phyloP scores from a whole-genome alignment of 2,797 vertebrate species.

The Myotis findleyi region DNA sequence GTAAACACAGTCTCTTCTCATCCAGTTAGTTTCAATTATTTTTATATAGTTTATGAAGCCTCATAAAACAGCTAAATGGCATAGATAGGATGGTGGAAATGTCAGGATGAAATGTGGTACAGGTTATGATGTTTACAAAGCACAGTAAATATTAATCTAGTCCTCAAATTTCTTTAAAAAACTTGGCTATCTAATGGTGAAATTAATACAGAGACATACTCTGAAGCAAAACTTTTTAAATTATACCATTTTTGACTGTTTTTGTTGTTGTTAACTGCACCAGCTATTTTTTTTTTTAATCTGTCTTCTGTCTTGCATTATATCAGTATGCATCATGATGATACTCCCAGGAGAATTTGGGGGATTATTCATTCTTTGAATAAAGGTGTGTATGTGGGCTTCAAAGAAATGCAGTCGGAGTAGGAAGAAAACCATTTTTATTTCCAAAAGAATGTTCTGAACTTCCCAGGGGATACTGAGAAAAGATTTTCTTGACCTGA shows the following conservation, averaged over 20 bases:
- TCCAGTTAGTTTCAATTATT: conserved; percentile 27
- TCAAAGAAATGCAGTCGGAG: conserved; percentile 72
- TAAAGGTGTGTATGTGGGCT: conserved; percentile 71
- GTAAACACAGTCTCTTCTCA: not conserved
- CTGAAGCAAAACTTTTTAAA: conserved; percentile 3
- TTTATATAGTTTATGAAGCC: not conserved
- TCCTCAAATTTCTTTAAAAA: not conserved
- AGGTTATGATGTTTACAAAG: conserved; percentile 15
- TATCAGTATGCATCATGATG: conserved; percentile 46
- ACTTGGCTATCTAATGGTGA: not conserved
- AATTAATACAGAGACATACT: not conserved
- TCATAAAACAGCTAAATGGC: conserved; percentile 29
- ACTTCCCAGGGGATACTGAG: conserved; percentile 70
- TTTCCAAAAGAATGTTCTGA: conserved; percentile 75
- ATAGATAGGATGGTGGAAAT: conserved; percentile 18
- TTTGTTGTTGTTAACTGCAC: not conserved
- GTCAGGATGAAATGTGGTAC: not conserved
- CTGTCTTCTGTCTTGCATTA: conserved; percentile 46
- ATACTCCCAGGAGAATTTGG: conserved; percentile 65
- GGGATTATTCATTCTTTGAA: conserved; percentile 79
- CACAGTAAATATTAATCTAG: conserved; percentile 29
- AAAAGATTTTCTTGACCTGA: conserved; percentile 75
- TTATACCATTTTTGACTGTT: not conserved
- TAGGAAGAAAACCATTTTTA: conserved; percentile 76
- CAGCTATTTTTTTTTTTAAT: not conserved